Base-by-base conservation (phyloP, 2,797 vertebrate genomes). In the Catharus ustulatus region DNA sequence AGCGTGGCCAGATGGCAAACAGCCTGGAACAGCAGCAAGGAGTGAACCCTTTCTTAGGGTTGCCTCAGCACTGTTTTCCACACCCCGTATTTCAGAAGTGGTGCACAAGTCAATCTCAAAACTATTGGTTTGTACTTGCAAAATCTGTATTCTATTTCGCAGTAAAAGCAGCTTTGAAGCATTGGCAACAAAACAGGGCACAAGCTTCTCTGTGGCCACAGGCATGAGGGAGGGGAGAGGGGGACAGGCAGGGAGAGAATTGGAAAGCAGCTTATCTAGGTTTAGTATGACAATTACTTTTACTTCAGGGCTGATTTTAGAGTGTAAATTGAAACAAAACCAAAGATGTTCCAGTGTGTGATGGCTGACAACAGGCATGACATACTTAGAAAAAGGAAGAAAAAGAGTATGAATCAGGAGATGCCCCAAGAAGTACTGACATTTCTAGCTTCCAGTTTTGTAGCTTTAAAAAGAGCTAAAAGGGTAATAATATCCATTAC, bases 201-300 rank as follows among this genome's bases (percentile, higher is more conserved):
- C 48, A 43, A 22, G 77, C 59, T 88, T 76, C 64, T 67, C 7
- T 2, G 14, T 22, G 24, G 55, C 20, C 18, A 14, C 19, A 30
- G 6, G 4, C 23, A 15, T 1, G 7, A 72, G 55, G 62, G n/a
- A 74, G 81, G 61, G 40, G 38, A 62, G 32, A 76, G 67, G 40
- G 55, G 49, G 61, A 30, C 24, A 73, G 52, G 46, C 73, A 34
- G 52, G 24, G 34, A 72, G 40, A 43, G 86, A 57, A 48, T 0
- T 36, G 59, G 52, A 93, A 95, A 95, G 90, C 86, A 77, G 91
- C 75, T 94, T 95, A 96, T 94, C 59, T 83, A 51, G 80, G n/a
- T 87, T 95, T 88, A 93, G 42, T 34, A 26, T 68, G 64, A 85
- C 86, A 95, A 58, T 85, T 87, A 85, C 77, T 96, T 93, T 79